These are phyloP conservation scores for Crossaster papposus DNA, from an alignment of 53 echinoderm and acorn worm genomes.

Conservation along the genomic window DNA sequence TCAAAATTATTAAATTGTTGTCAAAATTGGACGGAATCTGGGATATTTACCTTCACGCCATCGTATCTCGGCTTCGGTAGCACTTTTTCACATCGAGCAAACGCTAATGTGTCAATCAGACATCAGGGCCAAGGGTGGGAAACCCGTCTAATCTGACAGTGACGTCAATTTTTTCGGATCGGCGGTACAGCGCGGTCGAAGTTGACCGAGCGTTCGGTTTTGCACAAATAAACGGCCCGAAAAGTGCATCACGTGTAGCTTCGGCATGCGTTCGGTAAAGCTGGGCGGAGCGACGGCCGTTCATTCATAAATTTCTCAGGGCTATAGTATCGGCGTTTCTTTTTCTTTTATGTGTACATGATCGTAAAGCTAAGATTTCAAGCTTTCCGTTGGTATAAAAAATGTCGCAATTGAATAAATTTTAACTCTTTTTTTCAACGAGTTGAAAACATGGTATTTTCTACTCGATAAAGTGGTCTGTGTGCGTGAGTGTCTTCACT, in stretches of 20 bases:
- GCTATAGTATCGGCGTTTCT: conserved; percentile 12
- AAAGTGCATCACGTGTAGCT: no score
- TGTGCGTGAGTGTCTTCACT: conserved; percentile 25
- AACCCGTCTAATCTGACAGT: not conserved
- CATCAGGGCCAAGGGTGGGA: not conserved
- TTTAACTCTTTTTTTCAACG: not conserved
- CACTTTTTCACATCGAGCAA: conserved; percentile 14
- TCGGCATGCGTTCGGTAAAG: not conserved
- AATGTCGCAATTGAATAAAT: conserved; percentile 7
- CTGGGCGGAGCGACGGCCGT: not conserved
- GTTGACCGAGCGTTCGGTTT: no score
- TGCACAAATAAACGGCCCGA: no score
- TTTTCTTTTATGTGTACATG: conserved; percentile 26
- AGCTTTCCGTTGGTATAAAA: conserved; percentile 16
- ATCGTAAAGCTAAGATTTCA: not conserved
- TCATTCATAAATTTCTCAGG: conserved; percentile 10
- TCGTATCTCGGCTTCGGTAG: conserved; percentile 26
- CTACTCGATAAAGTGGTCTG: not conserved
- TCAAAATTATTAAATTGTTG: conserved; percentile 7
- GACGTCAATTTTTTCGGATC: no score
- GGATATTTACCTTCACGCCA: conserved; percentile 19
- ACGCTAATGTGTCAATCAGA: not conserved
- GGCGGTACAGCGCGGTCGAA: not conserved
- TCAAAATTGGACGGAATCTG: conserved; percentile 22
- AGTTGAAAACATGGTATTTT: not conserved